phyloP scores from a whole-genome alignment of 2,797 vertebrate species.

The Hyperoplus immaculatus region DNA sequence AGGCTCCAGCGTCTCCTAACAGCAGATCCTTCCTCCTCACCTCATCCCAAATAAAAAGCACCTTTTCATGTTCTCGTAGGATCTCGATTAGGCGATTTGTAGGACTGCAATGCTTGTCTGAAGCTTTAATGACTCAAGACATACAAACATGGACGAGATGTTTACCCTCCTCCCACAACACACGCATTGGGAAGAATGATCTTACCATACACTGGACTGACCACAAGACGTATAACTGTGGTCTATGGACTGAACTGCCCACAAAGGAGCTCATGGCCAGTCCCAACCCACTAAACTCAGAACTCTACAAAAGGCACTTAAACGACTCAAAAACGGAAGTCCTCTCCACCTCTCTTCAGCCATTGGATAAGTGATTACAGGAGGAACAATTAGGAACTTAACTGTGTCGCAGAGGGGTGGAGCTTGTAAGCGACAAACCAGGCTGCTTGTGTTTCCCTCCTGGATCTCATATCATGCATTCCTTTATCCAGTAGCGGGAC shows the following conservation, averaged over 20 bases:
- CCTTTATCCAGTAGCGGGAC: slow-evolving; percentile 77
- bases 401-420: slow-evolving; percentile 66
- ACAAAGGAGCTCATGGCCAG: slow-evolving; percentile 56
- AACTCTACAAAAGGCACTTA: slow-evolving; percentile 78
- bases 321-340: slow-evolving; percentile 56
- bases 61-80: slow-evolving; percentile 36
- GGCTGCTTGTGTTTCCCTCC: slow-evolving; percentile 69
- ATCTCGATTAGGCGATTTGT: slow-evolving; percentile 49
- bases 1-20: slow-evolving; percentile 27
- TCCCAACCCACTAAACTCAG: slow-evolving; percentile 63
- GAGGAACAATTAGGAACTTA: slow-evolving; percentile 73
- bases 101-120: slow-evolving; percentile 74
- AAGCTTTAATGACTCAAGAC: slow-evolving; percentile 80
- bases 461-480: slow-evolving; percentile 82
- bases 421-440: slow-evolving; percentile 65
- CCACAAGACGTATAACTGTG: slow-evolving; percentile 70
- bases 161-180: background rate
- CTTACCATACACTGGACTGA: slow-evolving; percentile 84
- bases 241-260: slow-evolving; percentile 67
- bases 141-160: slow-evolving; percentile 64
- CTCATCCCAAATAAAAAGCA: slow-evolving; percentile 46
- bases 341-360: slow-evolving; percentile 42
- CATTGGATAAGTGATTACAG: slow-evolving; percentile 57
- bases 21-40: slow-evolving; percentile 41
- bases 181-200: slow-evolving; percentile 57